Conservation (phyloP, 2,113 vertebrate genomes). For the Malurus cyaneus region DNA sequence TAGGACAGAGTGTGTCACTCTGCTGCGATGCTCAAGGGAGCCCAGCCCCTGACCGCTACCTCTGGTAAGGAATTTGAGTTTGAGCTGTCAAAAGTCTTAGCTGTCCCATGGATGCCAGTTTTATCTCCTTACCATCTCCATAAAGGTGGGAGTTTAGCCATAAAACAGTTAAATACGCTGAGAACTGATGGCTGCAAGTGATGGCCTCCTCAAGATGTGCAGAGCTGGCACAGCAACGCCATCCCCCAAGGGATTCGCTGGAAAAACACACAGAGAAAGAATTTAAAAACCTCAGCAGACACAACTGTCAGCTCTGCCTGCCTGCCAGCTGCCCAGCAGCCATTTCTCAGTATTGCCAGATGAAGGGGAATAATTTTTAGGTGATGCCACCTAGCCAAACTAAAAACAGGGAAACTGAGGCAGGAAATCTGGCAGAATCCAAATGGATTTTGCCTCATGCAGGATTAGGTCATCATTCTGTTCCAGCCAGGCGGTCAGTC, state of each 20-base stretch:
- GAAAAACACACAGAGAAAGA: not conserved
- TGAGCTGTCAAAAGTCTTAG: not conserved
- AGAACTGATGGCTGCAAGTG: not conserved
- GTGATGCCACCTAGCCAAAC: not conserved
- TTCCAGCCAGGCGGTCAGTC: rapidly evolving
- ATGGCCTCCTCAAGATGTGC: not conserved
- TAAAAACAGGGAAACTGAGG: not conserved
- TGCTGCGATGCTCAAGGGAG: constrained; percentile 88
- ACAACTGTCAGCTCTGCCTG: not conserved
- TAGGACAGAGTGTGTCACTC: constrained; percentile 85
- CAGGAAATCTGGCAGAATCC: not conserved
- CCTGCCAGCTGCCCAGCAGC: not conserved
- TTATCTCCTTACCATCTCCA: not conserved
- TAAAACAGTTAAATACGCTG: rapidly evolving
- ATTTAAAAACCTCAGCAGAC: not conserved
- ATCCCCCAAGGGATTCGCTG: not conserved
- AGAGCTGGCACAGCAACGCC: not conserved
- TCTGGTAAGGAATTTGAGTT: constrained; percentile 79
- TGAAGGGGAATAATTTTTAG: not conserved
- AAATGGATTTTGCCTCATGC: too few species aligned
- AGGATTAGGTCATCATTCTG: not conserved
- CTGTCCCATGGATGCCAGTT: not conserved
- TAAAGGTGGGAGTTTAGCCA: not conserved
- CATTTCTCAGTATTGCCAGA: not conserved
- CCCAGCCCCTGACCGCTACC: constrained; percentile 82